Percentiles rank a stretch among this genome's conserved stretches.
Evolutionary conservation across 2,888 invertebrate genomes (phyloP).

Genomic region (Thecophora atra): DNA sequence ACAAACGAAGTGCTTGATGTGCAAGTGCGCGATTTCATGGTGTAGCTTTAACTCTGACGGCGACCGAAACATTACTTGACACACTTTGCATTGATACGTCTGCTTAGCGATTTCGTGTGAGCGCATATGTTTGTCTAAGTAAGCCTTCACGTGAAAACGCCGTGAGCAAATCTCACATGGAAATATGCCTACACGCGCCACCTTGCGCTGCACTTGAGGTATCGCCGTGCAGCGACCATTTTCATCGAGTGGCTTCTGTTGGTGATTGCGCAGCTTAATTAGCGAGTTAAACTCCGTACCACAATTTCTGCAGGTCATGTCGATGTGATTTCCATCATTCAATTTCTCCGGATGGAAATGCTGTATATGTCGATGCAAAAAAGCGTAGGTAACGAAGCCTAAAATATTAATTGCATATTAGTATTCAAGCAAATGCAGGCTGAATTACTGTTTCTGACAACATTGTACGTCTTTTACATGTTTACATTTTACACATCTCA

Average conservation of each 20-base stretch:
- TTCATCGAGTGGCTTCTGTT: slow-evolving; percentile 43
- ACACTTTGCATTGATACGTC: slow-evolving; percentile 44
- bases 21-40: slow-evolving; percentile 44
- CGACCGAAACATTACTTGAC: slow-evolving; percentile 41
- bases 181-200: slow-evolving; percentile 38
- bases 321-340: slow-evolving; percentile 13
- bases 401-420: not conserved
- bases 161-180: slow-evolving; percentile 45
- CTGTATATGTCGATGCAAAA: slow-evolving; percentile 44
- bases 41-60: slow-evolving; percentile 45
- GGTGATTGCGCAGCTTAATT: slow-evolving; percentile 44
- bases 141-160: slow-evolving; percentile 45
- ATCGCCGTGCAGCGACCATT: slow-evolving; percentile 38
- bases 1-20: slow-evolving; percentile 44
- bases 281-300: slow-evolving; percentile 34
- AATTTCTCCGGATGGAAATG: slow-evolving; percentile 44
- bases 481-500: too few relatives aligned
- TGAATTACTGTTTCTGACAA: too few relatives aligned
- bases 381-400: slow-evolving; percentile 47
- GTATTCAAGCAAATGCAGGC: too few relatives aligned
- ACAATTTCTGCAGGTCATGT: slow-evolving; percentile 37
- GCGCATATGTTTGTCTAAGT: slow-evolving; percentile 45
- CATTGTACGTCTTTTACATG: too few relatives aligned
- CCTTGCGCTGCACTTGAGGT: not conserved
- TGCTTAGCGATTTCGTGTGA: slow-evolving; percentile 44